Evolutionary conservation across 2,888 invertebrate genomes (phyloP), one percentile per base, ranked within the genome.

Genomic region (Drosophila nr. perissopoda): DNA sequence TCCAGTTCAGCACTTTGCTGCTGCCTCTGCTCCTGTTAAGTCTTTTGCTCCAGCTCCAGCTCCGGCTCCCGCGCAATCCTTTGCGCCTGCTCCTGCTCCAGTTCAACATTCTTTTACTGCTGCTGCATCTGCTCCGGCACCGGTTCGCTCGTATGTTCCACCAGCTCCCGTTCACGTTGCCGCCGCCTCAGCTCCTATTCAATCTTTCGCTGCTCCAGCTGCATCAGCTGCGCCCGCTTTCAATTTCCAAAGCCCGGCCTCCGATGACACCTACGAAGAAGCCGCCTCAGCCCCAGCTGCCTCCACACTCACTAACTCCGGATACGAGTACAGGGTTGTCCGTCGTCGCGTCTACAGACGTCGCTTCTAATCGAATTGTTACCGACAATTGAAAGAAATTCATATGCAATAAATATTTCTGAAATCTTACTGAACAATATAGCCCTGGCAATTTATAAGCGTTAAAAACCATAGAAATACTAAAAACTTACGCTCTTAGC

Each of bases 321-420:
- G 89, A 40, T 88, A 90, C 70, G 73, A 81, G 51, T 90, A 90
- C 80, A 80, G 75, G n/a, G 73, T 85, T 53, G 76, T 89, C 31
- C 89, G 89, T 70, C 88, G 90, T 58, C 80, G 83, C 58, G 78
- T 89, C 63, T 71, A 74, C 66, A 89, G 54, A 57, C 73, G 80
- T 67, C 91, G 91, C 58, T 80, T 77, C 25, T 89, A 89, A 81
- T 13, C 27, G n/a, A 25, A 45, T 18, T 25, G n/a, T 40, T 16
- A 29, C 27, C 21, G 31, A 33, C 25, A 27, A n/a, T n/a, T 18
- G 16, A 54, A 54, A 16, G 27, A n/a, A n/a, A 10, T 45, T 33
- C 38, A 45, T 4, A 25, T 63, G 42, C 60, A 82, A 78, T 82
- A 70, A 63, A 66, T 21, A 27, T 25, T 40, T 25, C 5, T 6